phyloP scores from a whole-genome alignment of 30 jellyfish, hydroid and myxozoan genomes.

The Cassiopea andromeda region DNA sequence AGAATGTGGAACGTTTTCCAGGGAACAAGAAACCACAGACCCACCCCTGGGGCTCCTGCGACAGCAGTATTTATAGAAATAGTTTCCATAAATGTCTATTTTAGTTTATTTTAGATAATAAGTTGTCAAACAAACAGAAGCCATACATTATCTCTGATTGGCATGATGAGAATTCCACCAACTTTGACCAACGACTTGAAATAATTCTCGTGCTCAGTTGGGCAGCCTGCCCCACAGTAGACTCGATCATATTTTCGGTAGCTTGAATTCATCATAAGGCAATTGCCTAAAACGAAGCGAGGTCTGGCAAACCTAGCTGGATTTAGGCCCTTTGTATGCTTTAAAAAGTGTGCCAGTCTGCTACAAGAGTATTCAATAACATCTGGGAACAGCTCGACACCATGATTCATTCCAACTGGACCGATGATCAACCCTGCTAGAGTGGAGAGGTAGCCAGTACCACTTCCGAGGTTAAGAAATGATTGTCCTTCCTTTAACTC shows the following conservation, averaged over 20 bases:
- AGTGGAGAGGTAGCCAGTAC: constrained; percentile 91
- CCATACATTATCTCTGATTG: constrained; percentile 62
- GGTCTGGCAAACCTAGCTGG: constrained; percentile 77
- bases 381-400: constrained; percentile 80
- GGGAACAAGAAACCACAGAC: no score
- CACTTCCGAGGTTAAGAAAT: constrained; percentile 88
- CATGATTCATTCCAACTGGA: constrained; percentile 82
- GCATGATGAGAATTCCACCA: constrained; percentile 74
- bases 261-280: constrained; percentile 61
- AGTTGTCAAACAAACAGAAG: no score
- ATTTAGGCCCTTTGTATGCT: constrained; percentile 53
- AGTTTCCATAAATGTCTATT: no score
- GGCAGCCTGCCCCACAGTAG: constrained; percentile 89
- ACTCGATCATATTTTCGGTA: constrained; percentile 83
- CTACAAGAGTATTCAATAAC: constrained; percentile 65
- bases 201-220: constrained; percentile 52
- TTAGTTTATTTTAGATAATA: no score
- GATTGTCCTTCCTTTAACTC: constrained; percentile 83
- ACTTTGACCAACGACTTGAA: constrained; percentile 58
- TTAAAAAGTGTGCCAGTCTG: constrained; percentile 55
- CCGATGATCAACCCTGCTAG: constrained; percentile 80
- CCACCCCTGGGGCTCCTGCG: no score
- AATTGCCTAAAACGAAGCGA: constrained; percentile 69
- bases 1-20: no score
- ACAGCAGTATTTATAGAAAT: no score